Percentiles rank a stretch among this genome's conserved stretches.
phyloP scores from a whole-genome alignment of 2,113 vertebrate genomes.

The Notiomystis cincta region DNA sequence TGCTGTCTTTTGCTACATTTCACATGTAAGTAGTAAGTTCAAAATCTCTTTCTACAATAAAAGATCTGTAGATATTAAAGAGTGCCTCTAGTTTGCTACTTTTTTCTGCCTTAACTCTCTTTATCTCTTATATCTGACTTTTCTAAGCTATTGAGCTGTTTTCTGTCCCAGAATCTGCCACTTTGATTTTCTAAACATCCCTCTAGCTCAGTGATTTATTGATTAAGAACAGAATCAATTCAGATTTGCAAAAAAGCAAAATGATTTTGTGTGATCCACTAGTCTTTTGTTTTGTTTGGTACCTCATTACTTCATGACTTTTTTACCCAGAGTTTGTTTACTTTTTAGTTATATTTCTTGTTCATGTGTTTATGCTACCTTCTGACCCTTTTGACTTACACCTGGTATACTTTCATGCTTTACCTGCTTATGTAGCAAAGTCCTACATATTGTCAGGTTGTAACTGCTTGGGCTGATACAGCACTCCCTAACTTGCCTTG shows the following conservation, averaged over 20 bases:
- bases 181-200: not conserved
- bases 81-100: not conserved
- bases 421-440: not conserved
- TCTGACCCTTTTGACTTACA: not conserved
- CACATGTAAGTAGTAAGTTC: not conserved
- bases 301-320: not conserved
- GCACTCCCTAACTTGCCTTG: not conserved
- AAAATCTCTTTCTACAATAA: not conserved
- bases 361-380: not conserved
- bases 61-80: not conserved
- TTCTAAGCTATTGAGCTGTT: not conserved
- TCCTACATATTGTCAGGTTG: rapidly evolving
- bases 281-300: not conserved
- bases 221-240: not conserved
- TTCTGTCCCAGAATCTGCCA: not conserved
- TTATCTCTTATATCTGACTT: not conserved
- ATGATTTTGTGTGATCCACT: not conserved
- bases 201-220: not conserved
- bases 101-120: not conserved
- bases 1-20: not conserved
- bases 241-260: not conserved
- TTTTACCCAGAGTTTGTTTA: not conserved
- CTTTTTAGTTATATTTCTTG: not conserved
- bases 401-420: not conserved
- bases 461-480: not conserved